Conservation (phyloP, 2,113 vertebrate species). For the Thryonomys swinderianus region DNA sequence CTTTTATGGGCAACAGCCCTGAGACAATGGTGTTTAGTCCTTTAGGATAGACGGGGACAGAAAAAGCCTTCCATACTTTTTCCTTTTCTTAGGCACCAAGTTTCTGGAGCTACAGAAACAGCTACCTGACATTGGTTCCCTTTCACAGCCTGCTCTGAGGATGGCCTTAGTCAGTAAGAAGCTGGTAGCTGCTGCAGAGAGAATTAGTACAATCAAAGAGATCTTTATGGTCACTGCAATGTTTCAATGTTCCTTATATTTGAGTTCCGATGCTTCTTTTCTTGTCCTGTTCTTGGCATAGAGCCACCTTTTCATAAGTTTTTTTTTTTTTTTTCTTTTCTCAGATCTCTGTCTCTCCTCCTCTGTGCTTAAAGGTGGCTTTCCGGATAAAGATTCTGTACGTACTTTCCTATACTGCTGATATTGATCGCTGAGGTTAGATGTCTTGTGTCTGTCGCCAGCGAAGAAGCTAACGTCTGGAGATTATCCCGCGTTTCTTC, state of each 20-base stretch:
- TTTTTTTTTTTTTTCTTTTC: not conserved
- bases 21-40: rapidly evolving
- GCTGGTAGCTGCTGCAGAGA: rapidly evolving
- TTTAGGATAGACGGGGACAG: rapidly evolving
- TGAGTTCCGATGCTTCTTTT: no score
- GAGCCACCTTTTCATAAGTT: not conserved
- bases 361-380: not conserved
- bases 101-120: no score
- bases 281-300: not conserved
- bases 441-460: not conserved
- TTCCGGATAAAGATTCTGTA: not conserved
- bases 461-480: rapidly evolving
- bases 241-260: rapidly evolving
- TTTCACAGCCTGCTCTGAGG: not conserved
- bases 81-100: not conserved
- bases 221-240: not conserved
- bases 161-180: not conserved
- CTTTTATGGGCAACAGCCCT: rapidly evolving
- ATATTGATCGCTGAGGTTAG: not conserved
- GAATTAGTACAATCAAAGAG: rapidly evolving
- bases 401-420: rapidly evolving
- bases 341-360: not conserved
- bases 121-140: rapidly evolving
- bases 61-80: not conserved
- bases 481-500: no score